A percentile compares a stretch with the other conserved stretches of the same genome.
Evolutionary conservation across 2,113 vertebrate genomes (phyloP).

Genomic region (Tympanuchus pallidicinctus): DNA sequence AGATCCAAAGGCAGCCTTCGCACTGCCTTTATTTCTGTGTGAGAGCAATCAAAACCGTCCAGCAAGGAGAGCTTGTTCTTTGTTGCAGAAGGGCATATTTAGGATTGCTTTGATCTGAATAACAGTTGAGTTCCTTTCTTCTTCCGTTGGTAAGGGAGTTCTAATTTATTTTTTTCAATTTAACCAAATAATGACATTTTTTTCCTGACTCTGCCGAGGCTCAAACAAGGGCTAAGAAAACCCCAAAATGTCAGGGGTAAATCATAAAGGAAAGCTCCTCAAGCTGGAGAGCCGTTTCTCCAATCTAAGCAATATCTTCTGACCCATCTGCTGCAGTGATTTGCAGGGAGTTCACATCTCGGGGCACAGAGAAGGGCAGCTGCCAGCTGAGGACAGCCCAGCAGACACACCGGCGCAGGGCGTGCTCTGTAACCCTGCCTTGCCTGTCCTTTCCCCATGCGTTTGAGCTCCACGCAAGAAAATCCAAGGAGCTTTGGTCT

Average conservation of each 20-base stretch:
- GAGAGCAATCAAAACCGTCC: slow-evolving; percentile 51
- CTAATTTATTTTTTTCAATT: slow-evolving; percentile 10
- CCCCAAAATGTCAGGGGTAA: neutral
- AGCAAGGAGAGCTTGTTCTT: slow-evolving; percentile 19
- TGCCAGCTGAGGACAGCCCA: neutral
- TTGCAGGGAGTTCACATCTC: neutral
- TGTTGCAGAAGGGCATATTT: slow-evolving; percentile 46
- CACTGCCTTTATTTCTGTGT: slow-evolving; percentile 40
- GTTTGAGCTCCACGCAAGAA: neutral
- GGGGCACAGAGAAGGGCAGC: neutral
- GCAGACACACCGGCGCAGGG: neutral
- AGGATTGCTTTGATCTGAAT: slow-evolving; percentile 59
- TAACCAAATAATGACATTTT: neutral
- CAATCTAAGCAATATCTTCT: slow-evolving; percentile 5
- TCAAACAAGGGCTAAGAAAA: slow-evolving; percentile 4
- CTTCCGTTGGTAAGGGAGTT: slow-evolving; percentile 16
- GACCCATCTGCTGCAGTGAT: neutral
- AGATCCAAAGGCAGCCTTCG: slow-evolving; percentile 16
- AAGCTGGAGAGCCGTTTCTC: neutral
- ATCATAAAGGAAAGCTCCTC: neutral
- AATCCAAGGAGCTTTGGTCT: neutral
- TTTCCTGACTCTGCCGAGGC: neutral
- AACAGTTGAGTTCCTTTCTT: slow-evolving; percentile 32
- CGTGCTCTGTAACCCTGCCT: neutral
- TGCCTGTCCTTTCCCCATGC: neutral